phyloP scores from a whole-genome alignment of 2,888 invertebrate species.

The Salticus scenicus region DNA sequence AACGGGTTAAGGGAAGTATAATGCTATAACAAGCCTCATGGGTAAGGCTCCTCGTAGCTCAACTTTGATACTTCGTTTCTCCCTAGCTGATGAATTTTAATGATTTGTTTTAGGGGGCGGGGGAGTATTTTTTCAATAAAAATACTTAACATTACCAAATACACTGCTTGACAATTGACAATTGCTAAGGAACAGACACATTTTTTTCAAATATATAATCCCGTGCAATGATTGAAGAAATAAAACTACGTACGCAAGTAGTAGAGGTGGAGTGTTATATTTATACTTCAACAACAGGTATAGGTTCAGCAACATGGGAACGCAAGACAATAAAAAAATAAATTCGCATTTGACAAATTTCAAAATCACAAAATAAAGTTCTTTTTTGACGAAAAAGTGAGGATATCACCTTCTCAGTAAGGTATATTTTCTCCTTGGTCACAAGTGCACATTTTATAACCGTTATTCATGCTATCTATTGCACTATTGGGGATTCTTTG shows the following conservation, averaged over 20 bases:
- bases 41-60: no score
- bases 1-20: no score
- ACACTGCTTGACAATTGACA: no score
- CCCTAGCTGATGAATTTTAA: no score
- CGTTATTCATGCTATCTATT: not conserved
- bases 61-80: no score
- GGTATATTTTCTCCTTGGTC: not conserved
- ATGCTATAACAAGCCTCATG: no score
- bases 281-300: not conserved
- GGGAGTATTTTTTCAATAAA: no score
- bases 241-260: not conserved
- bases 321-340: not conserved
- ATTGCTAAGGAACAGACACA: no score
- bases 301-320: not conserved
- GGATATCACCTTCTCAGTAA: not conserved
- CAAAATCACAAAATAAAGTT: not conserved
- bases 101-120: no score
- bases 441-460: not conserved
- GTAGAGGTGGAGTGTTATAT: not conserved
- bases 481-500: not conserved
- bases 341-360: not conserved
- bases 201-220: no score
- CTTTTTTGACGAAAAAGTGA: not conserved
- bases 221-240: no score
- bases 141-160: no score